These are phyloP conservation scores for Solenodon paradoxus DNA, from an alignment of 2,113 vertebrate genomes.

Conservation along the genomic window DNA sequence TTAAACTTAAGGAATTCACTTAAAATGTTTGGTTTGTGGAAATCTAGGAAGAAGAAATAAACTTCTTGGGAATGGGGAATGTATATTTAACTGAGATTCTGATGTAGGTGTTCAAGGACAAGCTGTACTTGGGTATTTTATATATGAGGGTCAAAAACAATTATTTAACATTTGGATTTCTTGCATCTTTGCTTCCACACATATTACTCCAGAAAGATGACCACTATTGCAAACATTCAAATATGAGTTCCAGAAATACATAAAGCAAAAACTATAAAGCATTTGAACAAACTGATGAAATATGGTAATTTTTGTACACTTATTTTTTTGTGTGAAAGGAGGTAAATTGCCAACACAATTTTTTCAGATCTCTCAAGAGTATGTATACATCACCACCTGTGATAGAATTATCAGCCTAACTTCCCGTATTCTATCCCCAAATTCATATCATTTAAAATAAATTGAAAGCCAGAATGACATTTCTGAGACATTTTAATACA, in stretches of 20 bases:
- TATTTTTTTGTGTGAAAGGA: constrained; percentile 9
- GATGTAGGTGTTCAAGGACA: background rate
- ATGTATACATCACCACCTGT: background rate
- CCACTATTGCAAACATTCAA: background rate
- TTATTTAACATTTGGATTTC: background rate
- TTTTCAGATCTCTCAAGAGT: background rate
- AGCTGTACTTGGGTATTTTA: background rate
- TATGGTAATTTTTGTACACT: background rate
- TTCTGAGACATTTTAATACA: background rate
- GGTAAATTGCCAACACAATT: background rate
- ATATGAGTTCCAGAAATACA: background rate
- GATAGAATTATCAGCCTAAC: background rate
- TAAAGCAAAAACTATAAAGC: background rate
- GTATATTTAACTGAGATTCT: background rate
- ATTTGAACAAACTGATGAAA: background rate
- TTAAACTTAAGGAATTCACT: background rate
- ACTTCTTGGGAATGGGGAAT: background rate
- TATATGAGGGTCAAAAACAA: background rate
- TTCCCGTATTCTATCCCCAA: background rate
- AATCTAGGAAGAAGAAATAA: background rate
- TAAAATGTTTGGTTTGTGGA: background rate
- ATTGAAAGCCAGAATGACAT: background rate
- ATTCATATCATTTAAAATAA: background rate
- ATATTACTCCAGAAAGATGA: background rate
- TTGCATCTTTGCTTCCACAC: background rate